phyloP scores from a whole-genome alignment of 2,113 vertebrate species.

The Bujurquina vittata region DNA sequence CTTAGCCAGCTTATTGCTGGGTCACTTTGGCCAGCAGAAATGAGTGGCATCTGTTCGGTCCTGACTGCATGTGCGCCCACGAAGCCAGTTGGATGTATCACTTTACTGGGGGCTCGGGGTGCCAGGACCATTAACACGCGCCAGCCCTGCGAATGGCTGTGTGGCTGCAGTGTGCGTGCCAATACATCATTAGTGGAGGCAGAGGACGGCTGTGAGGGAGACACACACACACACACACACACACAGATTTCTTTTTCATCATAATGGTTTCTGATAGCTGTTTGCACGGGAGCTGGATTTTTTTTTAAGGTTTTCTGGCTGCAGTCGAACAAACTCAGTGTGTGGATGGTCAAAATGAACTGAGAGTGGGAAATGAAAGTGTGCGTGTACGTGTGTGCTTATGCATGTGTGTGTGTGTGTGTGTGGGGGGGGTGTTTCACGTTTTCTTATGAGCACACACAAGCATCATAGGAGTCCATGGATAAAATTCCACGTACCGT shows the following conservation, averaged over 20 bases:
- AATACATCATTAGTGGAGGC: slow-evolving; percentile 56
- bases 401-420: not conserved
- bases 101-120: slow-evolving; percentile 41
- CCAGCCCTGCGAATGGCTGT: slow-evolving; percentile 55
- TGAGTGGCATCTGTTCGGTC: slow-evolving; percentile 68
- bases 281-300: not conserved
- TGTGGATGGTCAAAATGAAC: not conserved
- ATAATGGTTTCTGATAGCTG: slow-evolving; percentile 30
- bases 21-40: slow-evolving; percentile 64
- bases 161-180: slow-evolving; percentile 32
- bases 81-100: slow-evolving; percentile 65
- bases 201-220: slow-evolving; percentile 29
- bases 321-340: slow-evolving; percentile 1
- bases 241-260: not conserved
- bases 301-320: not conserved
- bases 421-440: not conserved
- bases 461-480: not conserved
- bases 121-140: slow-evolving; percentile 65
- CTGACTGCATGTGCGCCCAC: slow-evolving; percentile 34
- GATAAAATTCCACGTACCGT: not conserved
- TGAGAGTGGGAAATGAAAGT: not conserved
- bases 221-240: not conserved
- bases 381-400: no score
- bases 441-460: not conserved
- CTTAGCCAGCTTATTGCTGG: slow-evolving; percentile 66